phyloP scores from a whole-genome alignment of 2,113 vertebrate genomes.

The Peromyscus maniculatus region DNA sequence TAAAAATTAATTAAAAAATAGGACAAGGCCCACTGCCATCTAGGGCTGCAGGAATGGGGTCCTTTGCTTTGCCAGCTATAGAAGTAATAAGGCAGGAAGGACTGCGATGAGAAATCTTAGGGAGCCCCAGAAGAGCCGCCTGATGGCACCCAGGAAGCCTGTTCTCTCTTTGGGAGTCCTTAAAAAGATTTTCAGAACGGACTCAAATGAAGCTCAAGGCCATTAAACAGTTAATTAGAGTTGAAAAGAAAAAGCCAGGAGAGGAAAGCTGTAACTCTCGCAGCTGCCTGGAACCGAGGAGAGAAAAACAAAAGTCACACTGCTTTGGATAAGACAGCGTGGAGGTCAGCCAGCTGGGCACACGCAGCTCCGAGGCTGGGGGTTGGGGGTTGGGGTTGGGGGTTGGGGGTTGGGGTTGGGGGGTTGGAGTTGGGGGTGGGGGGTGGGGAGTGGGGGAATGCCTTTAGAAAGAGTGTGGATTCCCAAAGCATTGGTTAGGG shows the following conservation, averaged over 20 bases:
- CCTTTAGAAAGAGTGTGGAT: neutral
- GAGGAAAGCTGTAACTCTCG: neutral
- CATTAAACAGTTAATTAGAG: neutral
- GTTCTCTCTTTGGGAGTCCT: neutral
- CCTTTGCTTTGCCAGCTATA: neutral
- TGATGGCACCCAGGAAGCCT: neutral
- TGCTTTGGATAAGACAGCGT: neutral
- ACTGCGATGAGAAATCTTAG: neutral
- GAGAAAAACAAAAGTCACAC: neutral
- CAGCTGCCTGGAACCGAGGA: neutral
- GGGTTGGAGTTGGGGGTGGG: too few relatives aligned
- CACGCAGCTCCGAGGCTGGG: too few relatives aligned
- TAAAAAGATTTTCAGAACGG: neutral
- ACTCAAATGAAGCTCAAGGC: neutral
- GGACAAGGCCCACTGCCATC: neutral
- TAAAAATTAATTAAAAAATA: neutral
- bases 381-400: neutral
- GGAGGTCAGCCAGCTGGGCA: neutral
- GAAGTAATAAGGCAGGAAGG: neutral
- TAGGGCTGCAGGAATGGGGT: neutral
- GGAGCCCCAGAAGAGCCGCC: neutral
- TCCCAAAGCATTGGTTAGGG: neutral
- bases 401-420: too few relatives aligned
- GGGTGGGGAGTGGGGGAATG: neutral
- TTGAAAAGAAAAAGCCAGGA: neutral